A percentile compares a stretch with the other conserved stretches of the same genome.
Conservation (phyloP, 2,113 vertebrate genomes). For the Grallaria varia region DNA sequence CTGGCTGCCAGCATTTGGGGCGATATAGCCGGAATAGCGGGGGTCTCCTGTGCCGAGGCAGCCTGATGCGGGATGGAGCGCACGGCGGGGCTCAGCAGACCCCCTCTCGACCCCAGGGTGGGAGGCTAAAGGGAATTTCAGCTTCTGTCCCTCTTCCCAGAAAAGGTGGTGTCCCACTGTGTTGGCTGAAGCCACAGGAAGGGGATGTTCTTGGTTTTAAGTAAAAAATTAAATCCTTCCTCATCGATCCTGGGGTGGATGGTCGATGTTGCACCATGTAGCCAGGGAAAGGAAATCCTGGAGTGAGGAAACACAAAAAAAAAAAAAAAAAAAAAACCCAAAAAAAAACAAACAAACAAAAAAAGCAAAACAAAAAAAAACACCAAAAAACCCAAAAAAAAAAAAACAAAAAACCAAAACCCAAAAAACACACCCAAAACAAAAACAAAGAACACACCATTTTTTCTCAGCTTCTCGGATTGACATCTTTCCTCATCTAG, state of each 20-base stretch:
- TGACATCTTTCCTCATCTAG: not conserved
- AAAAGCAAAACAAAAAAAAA: too few species aligned
- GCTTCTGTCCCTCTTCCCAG: not conserved
- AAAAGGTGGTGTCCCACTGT: not conserved
- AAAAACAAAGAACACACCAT: too few species aligned
- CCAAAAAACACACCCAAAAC: too few species aligned
- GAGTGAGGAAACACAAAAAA: accelerated
- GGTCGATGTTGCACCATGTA: not conserved
- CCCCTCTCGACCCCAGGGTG: accelerated
- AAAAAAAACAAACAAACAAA: too few species aligned
- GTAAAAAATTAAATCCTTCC: not conserved
- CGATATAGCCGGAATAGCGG: not conserved
- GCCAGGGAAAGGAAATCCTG: not conserved
- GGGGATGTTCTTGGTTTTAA: not conserved
- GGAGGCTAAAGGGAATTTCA: not conserved
- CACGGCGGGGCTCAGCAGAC: not conserved
- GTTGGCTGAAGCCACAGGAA: not conserved
- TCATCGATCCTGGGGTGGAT: too few species aligned
- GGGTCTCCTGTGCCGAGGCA: not conserved
- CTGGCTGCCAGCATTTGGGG: not conserved
- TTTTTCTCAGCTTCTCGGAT: accelerated
- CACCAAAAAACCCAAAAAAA: too few species aligned
- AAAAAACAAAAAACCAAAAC: not conserved
- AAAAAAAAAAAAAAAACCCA: not conserved
- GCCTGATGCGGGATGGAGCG: not conserved